phyloP scores from a whole-genome alignment of 2,113 vertebrate species.

The Oriolus oriolus region DNA sequence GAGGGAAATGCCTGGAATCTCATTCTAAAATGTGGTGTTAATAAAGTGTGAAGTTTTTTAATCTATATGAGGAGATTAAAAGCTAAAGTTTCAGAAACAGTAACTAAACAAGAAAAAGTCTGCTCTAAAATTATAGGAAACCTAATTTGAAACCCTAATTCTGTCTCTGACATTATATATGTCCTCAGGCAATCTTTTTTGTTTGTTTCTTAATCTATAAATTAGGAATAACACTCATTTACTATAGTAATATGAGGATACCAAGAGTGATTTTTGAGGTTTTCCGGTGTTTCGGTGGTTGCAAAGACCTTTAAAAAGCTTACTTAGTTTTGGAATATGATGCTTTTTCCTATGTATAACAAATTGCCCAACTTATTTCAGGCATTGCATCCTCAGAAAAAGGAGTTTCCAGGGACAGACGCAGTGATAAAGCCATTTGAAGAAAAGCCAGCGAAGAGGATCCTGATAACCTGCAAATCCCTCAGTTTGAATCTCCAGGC shows the following conservation, averaged over 20 bases:
- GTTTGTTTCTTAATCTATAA: not conserved
- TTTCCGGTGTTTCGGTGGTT: not conserved
- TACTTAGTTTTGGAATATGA: not conserved
- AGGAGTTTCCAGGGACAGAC: constrained; percentile 73
- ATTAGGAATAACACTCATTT: not conserved
- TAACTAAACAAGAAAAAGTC: not conserved
- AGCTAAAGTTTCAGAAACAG: not conserved
- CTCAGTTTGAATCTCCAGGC: constrained; percentile 90
- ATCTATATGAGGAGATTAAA: not conserved
- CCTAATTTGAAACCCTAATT: not conserved
- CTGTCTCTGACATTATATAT: not conserved
- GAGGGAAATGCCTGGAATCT: not conserved
- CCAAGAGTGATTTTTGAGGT: not conserved
- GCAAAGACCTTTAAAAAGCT: not conserved
- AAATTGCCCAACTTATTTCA: constrained; percentile 41
- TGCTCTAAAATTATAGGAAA: not conserved
- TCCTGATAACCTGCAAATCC: constrained; percentile 86
- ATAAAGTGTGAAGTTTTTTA: not conserved
- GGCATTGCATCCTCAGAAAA: constrained; percentile 82
- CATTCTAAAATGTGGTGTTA: not conserved
- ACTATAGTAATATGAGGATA: not conserved
- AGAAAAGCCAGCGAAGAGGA: constrained; percentile 86
- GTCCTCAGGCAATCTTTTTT: not conserved
- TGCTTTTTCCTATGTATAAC: not conserved
- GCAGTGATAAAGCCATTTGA: constrained; percentile 83